phyloP scores from a whole-genome alignment of 2,113 vertebrate genomes.

The Myotis davidii region DNA sequence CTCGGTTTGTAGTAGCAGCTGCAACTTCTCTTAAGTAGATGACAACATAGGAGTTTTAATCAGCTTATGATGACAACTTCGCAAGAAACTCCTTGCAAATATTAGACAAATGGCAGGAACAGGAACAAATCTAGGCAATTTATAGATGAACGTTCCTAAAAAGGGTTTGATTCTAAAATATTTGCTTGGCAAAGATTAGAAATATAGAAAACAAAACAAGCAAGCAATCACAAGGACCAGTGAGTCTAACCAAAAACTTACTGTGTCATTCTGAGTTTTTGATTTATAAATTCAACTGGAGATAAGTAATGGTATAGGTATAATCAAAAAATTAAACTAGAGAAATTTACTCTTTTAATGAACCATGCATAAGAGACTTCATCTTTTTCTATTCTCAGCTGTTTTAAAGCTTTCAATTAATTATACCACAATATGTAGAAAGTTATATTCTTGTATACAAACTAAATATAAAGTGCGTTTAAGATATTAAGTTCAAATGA shows the following conservation, averaged over 20 bases:
- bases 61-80: neutral
- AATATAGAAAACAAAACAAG: constrained; percentile 21
- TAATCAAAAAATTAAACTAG: neutral
- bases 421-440: neutral
- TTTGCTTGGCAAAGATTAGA: neutral
- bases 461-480: neutral
- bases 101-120: constrained; percentile 4
- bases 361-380: neutral
- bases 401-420: neutral
- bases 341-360: neutral
- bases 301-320: neutral
- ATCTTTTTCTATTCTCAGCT: neutral
- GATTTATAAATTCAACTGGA: neutral
- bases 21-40: neutral
- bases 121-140: neutral
- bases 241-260: neutral
- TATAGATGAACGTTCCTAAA: neutral
- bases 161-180: constrained; percentile 17
- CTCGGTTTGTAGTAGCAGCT: neutral
- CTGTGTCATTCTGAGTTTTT: neutral
- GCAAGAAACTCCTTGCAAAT: neutral
- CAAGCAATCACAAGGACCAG: neutral
- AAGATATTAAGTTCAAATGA: neutral
- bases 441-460: neutral
- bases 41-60: neutral